Evolutionary conservation across 1,140 invertebrate genomes (phyloP), one percentile per base, ranked within the genome.

Genomic region (Campoletis sonorensis): DNA sequence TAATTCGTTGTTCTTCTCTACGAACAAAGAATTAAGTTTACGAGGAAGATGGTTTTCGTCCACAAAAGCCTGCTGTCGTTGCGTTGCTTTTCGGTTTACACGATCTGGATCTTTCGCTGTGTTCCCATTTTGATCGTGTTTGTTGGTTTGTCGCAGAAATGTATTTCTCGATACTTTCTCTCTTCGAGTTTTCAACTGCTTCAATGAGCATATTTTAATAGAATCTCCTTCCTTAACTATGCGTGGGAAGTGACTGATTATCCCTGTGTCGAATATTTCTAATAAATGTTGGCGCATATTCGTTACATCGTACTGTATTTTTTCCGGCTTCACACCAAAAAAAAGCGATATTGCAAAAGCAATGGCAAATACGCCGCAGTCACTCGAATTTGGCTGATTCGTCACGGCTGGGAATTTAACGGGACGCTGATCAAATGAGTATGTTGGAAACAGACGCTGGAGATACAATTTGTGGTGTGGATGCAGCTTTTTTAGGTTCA

Each of bases 301-400:
- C 1, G 1, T 4, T 10, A 54, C 49, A 54, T 54, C 49, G 15
- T 54, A 54, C 49, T 10, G 1, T 54, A 54, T 15, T 54, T 54
- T 10, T 2, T 54, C 49, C 18, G 49, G 49, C 18, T 54, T 54
- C 49, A 54, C 49, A 3, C 58, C 1, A n/a, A 54, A 54, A 54
- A 54, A 54, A n/a, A 54, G 49, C 10, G 49, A 54, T 54, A n/a
- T 2, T 10, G 49, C 49, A n/a, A 54, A 54, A 54, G 58, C 58
- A 61, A 61, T 61, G 58, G 58, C 58, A 8, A 61, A 61, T 21
- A 61, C 58, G 21, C 58, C 58, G 23, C 58, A 61, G 21, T 61
- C 58, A 21, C 15, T 21, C 15, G 18, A n/a, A 61, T 61, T 61
- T 61, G 7, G n/a, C 23, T 61, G 58, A 61, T 61, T 21, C 21